Evolutionary conservation across 2,888 invertebrate genomes (phyloP).

Genomic region (Lapara coniferarum): DNA sequence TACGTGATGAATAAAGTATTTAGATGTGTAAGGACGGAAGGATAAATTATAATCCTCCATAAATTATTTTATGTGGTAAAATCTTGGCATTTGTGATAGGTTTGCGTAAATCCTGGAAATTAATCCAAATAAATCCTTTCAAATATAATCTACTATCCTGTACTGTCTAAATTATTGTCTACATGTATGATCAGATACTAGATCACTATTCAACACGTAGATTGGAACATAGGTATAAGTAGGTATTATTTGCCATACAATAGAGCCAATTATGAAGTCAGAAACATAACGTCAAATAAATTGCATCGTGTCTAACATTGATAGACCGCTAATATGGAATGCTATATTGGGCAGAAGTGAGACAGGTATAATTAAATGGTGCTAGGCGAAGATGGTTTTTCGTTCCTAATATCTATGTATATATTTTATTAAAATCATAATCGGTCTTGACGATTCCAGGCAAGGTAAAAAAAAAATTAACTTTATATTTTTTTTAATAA

Average conservation of each 20-base stretch:
- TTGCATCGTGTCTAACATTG: conserved; percentile 14
- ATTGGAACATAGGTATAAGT: not conserved
- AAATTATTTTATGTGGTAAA: not conserved
- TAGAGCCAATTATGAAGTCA: conserved; percentile 12
- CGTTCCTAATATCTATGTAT: not conserved
- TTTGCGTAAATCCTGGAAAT: not conserved
- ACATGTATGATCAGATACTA: no score
- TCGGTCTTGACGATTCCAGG: no score
- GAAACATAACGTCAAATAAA: conserved; percentile 15
- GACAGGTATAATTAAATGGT: not conserved
- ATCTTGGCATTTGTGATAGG: not conserved
- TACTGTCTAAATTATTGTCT: no score
- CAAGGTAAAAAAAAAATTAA: no score
- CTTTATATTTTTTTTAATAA: no score
- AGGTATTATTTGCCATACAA: not conserved
- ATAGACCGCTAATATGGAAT: not conserved
- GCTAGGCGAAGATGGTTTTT: conserved; percentile 1
- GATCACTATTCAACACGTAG: not conserved
- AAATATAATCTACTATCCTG: not conserved
- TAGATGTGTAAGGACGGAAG: no score
- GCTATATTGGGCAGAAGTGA: not conserved
- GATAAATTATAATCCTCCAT: not conserved
- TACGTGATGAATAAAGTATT: no score
- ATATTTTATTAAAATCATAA: no score
- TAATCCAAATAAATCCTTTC: not conserved